Percentiles rank a stretch among this genome's conserved stretches.
Conservation (phyloP, 2,797 vertebrate genomes). For the Hafferia zeledoni region DNA sequence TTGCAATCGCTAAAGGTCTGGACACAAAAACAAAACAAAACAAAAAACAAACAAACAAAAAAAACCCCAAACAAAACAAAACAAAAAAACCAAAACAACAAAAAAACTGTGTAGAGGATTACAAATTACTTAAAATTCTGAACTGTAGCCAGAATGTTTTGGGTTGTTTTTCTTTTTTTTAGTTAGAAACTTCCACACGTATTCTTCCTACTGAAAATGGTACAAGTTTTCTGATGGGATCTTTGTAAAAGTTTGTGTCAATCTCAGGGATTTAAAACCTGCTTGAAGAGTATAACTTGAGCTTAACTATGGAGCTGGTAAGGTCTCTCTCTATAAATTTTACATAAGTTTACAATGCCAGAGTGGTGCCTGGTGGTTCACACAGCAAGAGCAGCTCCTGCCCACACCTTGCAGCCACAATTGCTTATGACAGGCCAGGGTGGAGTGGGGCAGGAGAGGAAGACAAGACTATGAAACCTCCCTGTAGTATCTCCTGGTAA, state of each 20-base stretch:
- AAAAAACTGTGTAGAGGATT: not conserved
- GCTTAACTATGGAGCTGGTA: not conserved
- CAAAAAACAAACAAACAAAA: too few species aligned
- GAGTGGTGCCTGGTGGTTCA: constrained; percentile 16
- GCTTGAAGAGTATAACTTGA: not conserved
- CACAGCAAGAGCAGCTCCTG: not conserved
- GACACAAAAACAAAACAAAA: not conserved
- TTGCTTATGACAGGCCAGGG: not conserved
- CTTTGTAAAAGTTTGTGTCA: constrained; percentile 10
- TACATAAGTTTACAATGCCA: constrained; percentile 7
- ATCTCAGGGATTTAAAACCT: constrained; percentile 29
- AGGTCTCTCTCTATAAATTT: constrained; percentile 25
- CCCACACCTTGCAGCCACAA: not conserved
- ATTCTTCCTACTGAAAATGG: not conserved
- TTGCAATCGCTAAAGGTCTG: not conserved
- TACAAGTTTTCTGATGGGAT: not conserved
- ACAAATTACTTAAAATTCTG: not conserved
- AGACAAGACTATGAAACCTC: not conserved
- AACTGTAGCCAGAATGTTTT: not conserved
- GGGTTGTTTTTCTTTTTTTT: not conserved
- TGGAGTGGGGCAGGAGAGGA: not conserved
- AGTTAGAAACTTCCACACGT: not conserved
- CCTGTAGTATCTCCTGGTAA: not conserved
- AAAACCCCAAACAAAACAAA: not conserved
- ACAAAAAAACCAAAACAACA: not conserved